Evolutionary conservation across 1,140 invertebrate species (phyloP), one percentile per base, ranked within the genome.

Genomic region (Caenorhabditis tropicalis): DNA sequence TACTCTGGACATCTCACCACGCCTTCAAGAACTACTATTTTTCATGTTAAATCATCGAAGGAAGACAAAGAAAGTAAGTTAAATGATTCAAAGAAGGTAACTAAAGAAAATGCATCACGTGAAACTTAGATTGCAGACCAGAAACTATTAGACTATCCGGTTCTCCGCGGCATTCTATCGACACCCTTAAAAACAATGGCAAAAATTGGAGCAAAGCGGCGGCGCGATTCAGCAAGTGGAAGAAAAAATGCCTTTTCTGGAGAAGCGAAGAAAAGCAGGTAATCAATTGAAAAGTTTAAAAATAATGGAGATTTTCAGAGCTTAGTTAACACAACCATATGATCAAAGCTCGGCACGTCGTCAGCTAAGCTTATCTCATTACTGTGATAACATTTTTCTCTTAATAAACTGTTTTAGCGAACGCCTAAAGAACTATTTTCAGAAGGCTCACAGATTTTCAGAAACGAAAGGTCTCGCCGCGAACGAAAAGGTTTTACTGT

Each of bases 1-100:
- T 74, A 74, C 43, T 12, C 36, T 1, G 33, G 24, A 43, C 15
- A 24, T 10, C 7, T 10, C n/a, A 10, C n/a, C 3, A 70, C 29
- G 2, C 21, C 65, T 3, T 24, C 43, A 2, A 19, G 65, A 74
- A 24, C 36, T 10, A 10, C 65, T 2, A 31, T 74, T 24, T 74
- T 74, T 24, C 36, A 74, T 10, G 19, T 36, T 24, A 10, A 10
- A 24, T 9, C 12, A 36, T 43, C 9, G 10, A 16, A 74, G 36
- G 36, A 74, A 46, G 9, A 74, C n/a, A 46, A 74, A 74, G 65
- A 74, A 46, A 74, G 65, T 74, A 31, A 19, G 33, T 43, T n/a
- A 0, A 24, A 15, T 43, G 21, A 74, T 27, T 21, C n/a, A 31
- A 3, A n/a, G 29, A 36, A 33, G 36, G 7, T 36, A n/a, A n/a